Conservation (phyloP, 2,888 invertebrate species). For the Neelides folsomi region DNA sequence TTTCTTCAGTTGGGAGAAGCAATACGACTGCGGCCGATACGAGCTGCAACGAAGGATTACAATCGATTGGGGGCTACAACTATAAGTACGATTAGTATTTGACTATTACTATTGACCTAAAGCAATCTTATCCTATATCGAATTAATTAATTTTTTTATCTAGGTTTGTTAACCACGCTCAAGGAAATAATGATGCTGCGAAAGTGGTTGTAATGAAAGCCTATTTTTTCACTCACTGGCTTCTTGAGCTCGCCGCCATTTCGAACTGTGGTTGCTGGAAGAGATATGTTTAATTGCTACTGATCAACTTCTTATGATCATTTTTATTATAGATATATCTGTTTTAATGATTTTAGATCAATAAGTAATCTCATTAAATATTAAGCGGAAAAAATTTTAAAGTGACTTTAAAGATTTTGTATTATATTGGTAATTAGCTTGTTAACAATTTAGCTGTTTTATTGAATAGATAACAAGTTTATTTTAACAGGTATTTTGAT, state of each 20-base stretch:
- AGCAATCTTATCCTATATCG: too few relatives aligned
- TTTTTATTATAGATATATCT: too few relatives aligned
- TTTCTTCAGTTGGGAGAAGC: too few relatives aligned
- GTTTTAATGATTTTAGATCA: too few relatives aligned
- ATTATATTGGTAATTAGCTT: too few relatives aligned
- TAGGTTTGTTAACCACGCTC: not conserved
- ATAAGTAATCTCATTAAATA: too few relatives aligned
- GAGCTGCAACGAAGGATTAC: not conserved
- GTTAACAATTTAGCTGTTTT: too few relatives aligned
- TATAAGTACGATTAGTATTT: slow-evolving; percentile 9
- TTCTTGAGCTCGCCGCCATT: slow-evolving; percentile 30
- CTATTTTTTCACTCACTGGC: slow-evolving; percentile 30
- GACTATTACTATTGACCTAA: too few relatives aligned
- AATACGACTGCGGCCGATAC: not conserved
- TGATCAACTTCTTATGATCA: not conserved
- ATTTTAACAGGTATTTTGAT: too few relatives aligned
- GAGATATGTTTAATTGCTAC: not conserved
- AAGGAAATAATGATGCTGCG: slow-evolving; percentile 13
- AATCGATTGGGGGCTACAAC: slow-evolving; percentile 2
- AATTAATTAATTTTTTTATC: not conserved
- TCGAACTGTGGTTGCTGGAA: slow-evolving; percentile 27
- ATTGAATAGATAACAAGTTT: too few relatives aligned
- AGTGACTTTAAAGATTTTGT: too few relatives aligned
- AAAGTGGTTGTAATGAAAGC: slow-evolving; percentile 23
- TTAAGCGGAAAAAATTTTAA: too few relatives aligned